phyloP scores from a whole-genome alignment of 2,113 vertebrate species.

The Ranitomeya imitator region DNA sequence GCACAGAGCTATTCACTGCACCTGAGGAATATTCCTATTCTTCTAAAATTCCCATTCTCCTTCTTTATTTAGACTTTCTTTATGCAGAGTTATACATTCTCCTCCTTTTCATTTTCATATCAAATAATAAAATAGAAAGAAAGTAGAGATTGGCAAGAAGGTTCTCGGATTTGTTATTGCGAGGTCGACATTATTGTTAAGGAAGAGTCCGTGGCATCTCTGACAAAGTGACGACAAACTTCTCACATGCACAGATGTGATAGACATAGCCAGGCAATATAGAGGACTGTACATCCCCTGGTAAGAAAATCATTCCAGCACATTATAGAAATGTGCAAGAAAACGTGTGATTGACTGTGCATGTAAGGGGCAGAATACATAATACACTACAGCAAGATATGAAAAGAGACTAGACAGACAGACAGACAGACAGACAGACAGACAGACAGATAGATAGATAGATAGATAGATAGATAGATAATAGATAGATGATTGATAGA shows the following conservation, averaged over 20 bases:
- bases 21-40: background rate
- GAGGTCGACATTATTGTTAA: no score
- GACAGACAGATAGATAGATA: no score
- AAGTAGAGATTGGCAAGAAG: background rate
- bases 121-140: background rate
- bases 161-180: background rate
- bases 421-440: no score
- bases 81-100: background rate
- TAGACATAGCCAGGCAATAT: no score
- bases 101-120: background rate
- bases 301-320: background rate
- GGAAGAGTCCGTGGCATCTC: no score
- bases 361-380: no score
- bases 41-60: background rate
- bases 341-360: no score
- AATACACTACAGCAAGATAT: no score
- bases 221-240: no score
- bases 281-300: no score
- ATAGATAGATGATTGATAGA: background rate
- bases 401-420: background rate
- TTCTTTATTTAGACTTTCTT: background rate
- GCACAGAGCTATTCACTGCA: constrained; percentile 31
- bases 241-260: no score
- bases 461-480: no score
- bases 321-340: background rate